phyloP scores from a whole-genome alignment of 1,140 invertebrate species.

The Oryctes rhinoceros region DNA sequence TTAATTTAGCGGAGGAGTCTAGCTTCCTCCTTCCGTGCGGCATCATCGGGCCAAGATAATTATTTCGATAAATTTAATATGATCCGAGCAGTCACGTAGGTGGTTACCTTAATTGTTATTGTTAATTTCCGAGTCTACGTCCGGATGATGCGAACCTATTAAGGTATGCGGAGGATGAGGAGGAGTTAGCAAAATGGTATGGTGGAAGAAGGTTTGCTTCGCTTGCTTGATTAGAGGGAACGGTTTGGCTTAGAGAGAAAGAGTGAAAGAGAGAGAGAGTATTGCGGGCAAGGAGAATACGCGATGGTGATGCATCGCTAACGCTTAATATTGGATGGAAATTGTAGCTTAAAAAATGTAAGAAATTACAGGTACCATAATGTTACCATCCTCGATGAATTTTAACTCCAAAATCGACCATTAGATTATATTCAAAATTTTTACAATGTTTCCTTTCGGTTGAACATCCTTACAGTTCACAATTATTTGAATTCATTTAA shows the following conservation, averaged over 20 bases:
- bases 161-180: not conserved
- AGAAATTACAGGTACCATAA: too few species aligned
- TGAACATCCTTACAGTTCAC: too few species aligned
- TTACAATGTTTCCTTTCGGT: too few species aligned
- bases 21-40: slow-evolving; percentile 37
- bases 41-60: slow-evolving; percentile 50
- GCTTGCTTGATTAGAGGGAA: slow-evolving; percentile 25
- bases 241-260: slow-evolving; percentile 45
- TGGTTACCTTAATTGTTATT: slow-evolving; percentile 57
- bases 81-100: slow-evolving; percentile 52
- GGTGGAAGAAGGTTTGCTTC: not conserved
- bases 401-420: too few species aligned
- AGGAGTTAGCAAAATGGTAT: not conserved
- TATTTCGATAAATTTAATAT: slow-evolving; percentile 58
- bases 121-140: slow-evolving; percentile 52
- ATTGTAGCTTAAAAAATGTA: too few species aligned
- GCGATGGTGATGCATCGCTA: too few species aligned
- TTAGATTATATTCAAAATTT: too few species aligned
- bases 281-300: too few species aligned
- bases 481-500: too few species aligned
- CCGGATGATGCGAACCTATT: slow-evolving; percentile 18
- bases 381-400: too few species aligned
- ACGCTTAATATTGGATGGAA: too few species aligned
- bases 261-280: slow-evolving; percentile 44
- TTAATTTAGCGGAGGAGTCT: too few species aligned